Evolutionary conservation across 2,888 invertebrate genomes (phyloP).

Genomic region (Drosophila parthenogenetica): DNA sequence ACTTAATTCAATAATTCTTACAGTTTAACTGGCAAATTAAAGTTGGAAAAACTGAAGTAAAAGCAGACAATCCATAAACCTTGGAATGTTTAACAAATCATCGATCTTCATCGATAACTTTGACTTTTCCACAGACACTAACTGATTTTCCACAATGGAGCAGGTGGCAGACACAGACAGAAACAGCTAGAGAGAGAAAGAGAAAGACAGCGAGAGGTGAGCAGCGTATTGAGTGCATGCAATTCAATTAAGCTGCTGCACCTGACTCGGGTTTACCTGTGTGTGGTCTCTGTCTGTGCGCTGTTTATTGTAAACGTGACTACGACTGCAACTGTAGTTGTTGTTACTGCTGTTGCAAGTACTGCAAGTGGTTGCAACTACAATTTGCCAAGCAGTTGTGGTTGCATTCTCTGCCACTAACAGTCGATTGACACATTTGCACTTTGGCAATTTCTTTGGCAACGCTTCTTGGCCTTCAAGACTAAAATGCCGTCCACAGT

Average conservation of each 20-base stretch:
- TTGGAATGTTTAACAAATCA: slow-evolving; percentile 35
- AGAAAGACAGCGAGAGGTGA: not conserved
- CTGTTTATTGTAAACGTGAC: slow-evolving; percentile 78
- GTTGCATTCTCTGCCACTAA: slow-evolving; percentile 57
- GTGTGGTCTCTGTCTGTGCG: slow-evolving; percentile 29
- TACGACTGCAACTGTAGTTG: slow-evolving; percentile 49
- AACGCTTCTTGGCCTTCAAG: slow-evolving; percentile 39
- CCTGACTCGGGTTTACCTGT: slow-evolving; percentile 42
- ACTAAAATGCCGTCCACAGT: slow-evolving; percentile 14
- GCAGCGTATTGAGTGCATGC: slow-evolving; percentile 20
- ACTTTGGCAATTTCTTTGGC: slow-evolving; percentile 69
- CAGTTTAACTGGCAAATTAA: not conserved
- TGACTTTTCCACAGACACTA: slow-evolving; percentile 38
- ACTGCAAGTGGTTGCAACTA: slow-evolving; percentile 17
- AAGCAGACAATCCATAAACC: too few species aligned
- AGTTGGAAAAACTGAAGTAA: not conserved
- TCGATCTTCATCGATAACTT: slow-evolving; percentile 67
- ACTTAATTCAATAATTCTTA: too few species aligned
- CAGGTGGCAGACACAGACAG: slow-evolving; percentile 23
- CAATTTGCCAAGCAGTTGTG: slow-evolving; percentile 5
- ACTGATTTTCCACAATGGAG: slow-evolving; percentile 23
- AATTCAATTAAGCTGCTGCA: slow-evolving; percentile 75
- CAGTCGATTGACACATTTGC: slow-evolving; percentile 78
- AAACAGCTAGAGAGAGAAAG: not conserved
- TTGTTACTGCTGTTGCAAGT: slow-evolving; percentile 1